Conservation (phyloP, 1,140 invertebrate genomes). For the Eriocheir sinensis region DNA sequence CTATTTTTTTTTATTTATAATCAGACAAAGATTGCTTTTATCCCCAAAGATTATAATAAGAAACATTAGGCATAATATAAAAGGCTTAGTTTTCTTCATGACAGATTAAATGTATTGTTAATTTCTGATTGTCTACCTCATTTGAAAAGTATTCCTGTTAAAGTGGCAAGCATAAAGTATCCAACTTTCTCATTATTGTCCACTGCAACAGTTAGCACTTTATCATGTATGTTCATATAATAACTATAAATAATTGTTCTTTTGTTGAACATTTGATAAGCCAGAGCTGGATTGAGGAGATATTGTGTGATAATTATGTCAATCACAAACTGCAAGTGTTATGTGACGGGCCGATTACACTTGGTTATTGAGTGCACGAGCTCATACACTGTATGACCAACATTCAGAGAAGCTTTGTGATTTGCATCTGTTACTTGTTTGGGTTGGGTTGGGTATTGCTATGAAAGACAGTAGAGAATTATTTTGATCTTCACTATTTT, state of each 20-base stretch:
- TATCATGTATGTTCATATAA: constrained; percentile 46
- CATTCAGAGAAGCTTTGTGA: constrained; percentile 45
- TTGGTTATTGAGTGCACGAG: constrained; percentile 39
- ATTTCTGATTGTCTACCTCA: constrained; percentile 74
- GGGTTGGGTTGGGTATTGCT: constrained; percentile 44
- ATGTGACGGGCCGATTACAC: constrained; percentile 32
- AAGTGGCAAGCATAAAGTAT: constrained; percentile 41
- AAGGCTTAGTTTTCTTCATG: constrained; percentile 40
- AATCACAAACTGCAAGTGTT: constrained; percentile 51
- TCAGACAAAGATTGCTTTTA: constrained; percentile 55
- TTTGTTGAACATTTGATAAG: constrained; percentile 62
- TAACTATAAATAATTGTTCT: constrained; percentile 52
- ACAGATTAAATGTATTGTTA: constrained; percentile 51
- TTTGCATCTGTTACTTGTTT: constrained; percentile 54
- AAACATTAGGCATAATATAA: constrained; percentile 60
- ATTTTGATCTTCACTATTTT: constrained; percentile 67
- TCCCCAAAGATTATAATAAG: constrained; percentile 70
- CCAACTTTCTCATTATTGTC: constrained; percentile 50
- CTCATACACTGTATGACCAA: constrained; percentile 40
- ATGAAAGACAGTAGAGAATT: constrained; percentile 60
- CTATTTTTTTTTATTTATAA: constrained; percentile 53
- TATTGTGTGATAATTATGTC: constrained; percentile 58
- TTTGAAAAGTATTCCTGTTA: constrained; percentile 70
- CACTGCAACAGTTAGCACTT: constrained; percentile 27
- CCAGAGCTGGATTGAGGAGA: constrained; percentile 64